Conservation (phyloP, 1,140 invertebrate species). For the Trissolcus basalis region DNA sequence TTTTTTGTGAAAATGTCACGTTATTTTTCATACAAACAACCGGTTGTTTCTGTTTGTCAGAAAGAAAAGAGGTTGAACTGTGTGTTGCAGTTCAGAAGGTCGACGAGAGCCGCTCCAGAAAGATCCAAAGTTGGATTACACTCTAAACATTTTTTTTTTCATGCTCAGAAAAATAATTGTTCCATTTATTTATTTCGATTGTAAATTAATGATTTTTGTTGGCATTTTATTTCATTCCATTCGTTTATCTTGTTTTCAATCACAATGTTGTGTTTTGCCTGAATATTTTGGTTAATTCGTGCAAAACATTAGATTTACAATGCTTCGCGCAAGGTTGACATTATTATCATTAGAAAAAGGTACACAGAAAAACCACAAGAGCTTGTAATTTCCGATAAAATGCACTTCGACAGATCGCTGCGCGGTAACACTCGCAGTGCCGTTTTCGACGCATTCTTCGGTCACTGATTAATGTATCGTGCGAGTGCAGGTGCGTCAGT, state of each 20-base stretch:
- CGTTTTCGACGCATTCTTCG: conserved; percentile 43
- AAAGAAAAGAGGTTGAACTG: conserved; percentile 35
- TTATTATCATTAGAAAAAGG: conserved; percentile 25
- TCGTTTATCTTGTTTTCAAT: too few species aligned
- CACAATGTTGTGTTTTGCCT: conserved; percentile 6
- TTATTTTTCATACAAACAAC: conserved; percentile 4
- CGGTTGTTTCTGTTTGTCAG: conserved; percentile 17
- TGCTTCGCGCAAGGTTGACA: conserved; percentile 41
- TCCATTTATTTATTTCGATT: too few species aligned
- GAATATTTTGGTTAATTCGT: conserved; percentile 14
- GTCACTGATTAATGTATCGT: conserved; percentile 51
- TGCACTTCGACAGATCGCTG: conserved; percentile 47
- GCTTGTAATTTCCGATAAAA: conserved; percentile 53
- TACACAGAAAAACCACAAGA: conserved; percentile 18
- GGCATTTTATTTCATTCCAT: too few species aligned
- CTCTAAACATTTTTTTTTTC: too few species aligned
- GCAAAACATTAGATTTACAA: conserved; percentile 46
- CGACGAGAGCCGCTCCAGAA: conserved; percentile 62
- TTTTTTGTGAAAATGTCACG: too few species aligned
- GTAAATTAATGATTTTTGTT: too few species aligned
- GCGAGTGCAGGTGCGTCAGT: conserved; percentile 38
- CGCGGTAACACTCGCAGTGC: conserved; percentile 19
- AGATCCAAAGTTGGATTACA: conserved; percentile 23
- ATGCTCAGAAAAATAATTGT: too few species aligned
- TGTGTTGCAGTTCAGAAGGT: conserved; percentile 46